A percentile compares a stretch with the other conserved stretches of the same genome.
phyloP scores from a whole-genome alignment of 2,113 vertebrate species.

The Nyctereutes procyonoides region DNA sequence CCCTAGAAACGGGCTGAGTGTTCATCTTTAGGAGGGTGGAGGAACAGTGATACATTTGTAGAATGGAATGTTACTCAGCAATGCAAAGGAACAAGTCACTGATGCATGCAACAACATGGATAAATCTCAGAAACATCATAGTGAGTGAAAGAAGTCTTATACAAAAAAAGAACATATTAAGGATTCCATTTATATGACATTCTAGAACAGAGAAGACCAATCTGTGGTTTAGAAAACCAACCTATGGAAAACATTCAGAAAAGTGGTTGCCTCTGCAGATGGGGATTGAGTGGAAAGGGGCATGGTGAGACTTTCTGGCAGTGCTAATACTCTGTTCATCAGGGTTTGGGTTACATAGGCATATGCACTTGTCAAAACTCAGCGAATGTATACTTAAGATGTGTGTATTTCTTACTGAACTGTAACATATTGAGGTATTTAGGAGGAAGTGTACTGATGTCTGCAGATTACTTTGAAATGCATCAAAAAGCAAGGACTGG shows the following conservation, averaged over 20 bases:
- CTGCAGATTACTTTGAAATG: conserved; percentile 37
- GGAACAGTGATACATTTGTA: background rate
- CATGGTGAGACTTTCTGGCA: background rate
- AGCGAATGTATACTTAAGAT: background rate
- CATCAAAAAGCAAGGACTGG: background rate
- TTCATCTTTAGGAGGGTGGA: background rate
- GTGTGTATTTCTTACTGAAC: background rate
- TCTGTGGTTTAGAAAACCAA: too few relatives aligned
- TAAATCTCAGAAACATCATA: background rate
- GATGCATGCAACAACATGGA: background rate
- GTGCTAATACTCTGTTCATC: background rate
- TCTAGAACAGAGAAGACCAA: conserved; percentile 42
- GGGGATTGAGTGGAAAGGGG: background rate
- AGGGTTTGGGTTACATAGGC: background rate
- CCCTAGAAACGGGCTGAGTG: background rate
- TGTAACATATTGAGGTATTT: background rate
- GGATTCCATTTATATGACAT: background rate
- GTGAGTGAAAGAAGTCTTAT: background rate
- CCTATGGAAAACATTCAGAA: conserved; percentile 25
- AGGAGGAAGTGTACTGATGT: background rate
- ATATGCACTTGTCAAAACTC: background rate
- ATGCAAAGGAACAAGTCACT: background rate
- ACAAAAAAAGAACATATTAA: background rate
- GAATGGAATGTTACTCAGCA: background rate
- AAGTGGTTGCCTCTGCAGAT: background rate